Percentiles rank a stretch among this genome's conserved stretches.
Evolutionary conservation across 1,140 invertebrate genomes (phyloP).

Genomic region (Hetaerina americana): DNA sequence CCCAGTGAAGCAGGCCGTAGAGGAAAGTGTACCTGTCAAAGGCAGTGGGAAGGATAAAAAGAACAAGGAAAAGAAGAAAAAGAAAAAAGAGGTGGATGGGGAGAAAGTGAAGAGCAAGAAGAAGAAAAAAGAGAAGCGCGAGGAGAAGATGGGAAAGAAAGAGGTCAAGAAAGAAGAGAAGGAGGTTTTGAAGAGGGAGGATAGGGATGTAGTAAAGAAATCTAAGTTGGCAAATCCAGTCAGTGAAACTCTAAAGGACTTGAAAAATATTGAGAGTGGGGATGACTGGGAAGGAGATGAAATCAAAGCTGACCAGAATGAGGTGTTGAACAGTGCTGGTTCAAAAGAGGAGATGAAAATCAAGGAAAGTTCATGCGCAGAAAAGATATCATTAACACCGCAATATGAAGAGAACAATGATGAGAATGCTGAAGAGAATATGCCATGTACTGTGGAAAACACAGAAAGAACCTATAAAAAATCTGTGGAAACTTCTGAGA

Average conservation of each 20-base stretch:
- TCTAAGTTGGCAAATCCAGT: neutral
- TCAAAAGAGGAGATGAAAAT: neutral
- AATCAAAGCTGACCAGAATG: neutral
- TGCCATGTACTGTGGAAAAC: too few relatives aligned
- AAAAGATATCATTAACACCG: constrained; percentile 3
- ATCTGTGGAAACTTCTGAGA: constrained; percentile 2
- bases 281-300: neutral
- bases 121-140: constrained; percentile 32
- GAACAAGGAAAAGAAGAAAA: constrained; percentile 35
- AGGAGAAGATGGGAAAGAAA: constrained; percentile 28
- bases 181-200: constrained; percentile 18
- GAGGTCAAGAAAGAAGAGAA: constrained; percentile 19
- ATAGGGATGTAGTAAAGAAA: constrained; percentile 12
- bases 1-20: constrained; percentile 26
- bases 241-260: neutral
- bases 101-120: constrained; percentile 28
- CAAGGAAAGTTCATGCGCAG: neutral
- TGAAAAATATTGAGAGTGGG: neutral
- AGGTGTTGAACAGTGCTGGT: neutral
- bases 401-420: constrained; percentile 10
- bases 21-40: constrained; percentile 19
- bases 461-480: too few relatives aligned
- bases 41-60: constrained; percentile 29
- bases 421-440: constrained; percentile 6
- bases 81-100: constrained; percentile 14